phyloP scores from a whole-genome alignment of 2,888 invertebrate species.

The Frankliniella intonsa region DNA sequence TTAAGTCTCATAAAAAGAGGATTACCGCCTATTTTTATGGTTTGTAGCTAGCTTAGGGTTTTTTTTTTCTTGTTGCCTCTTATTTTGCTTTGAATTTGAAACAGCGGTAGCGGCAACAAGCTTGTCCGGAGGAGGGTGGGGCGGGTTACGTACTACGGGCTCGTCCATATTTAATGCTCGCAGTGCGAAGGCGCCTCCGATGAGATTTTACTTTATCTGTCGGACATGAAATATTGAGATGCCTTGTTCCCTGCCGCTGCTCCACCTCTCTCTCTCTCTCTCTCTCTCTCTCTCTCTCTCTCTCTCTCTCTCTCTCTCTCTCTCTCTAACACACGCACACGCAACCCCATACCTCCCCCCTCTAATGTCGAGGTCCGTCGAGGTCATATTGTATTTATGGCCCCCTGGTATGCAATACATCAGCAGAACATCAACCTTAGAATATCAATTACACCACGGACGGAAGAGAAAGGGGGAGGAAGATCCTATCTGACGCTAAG shows the following conservation, averaged over 20 bases:
- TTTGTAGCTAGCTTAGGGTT: no score
- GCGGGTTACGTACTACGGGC: neutral
- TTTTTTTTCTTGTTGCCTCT: no score
- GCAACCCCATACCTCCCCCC: neutral
- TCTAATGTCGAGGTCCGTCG: neutral
- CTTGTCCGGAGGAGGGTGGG: neutral
- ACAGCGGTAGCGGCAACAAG: no score
- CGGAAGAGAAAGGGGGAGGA: neutral
- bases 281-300: conserved; percentile 1
- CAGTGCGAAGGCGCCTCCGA: conserved; percentile 10
- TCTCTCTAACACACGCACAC: neutral
- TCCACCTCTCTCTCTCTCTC: neutral
- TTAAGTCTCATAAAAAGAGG: no score
- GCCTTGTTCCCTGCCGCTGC: neutral
- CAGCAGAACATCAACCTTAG: neutral
- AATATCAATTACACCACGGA: neutral
- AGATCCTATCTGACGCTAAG: neutral
- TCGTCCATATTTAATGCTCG: neutral
- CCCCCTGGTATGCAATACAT: neutral
- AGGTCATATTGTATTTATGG: conserved; percentile 5
- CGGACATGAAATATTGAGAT: neutral
- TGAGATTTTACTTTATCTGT: conserved; percentile 27
- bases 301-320: conserved; percentile 1
- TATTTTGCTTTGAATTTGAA: no score
- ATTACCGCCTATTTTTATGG: no score